Evolutionary conservation across 2,113 vertebrate species (phyloP).

Genomic region (Pica pica): DNA sequence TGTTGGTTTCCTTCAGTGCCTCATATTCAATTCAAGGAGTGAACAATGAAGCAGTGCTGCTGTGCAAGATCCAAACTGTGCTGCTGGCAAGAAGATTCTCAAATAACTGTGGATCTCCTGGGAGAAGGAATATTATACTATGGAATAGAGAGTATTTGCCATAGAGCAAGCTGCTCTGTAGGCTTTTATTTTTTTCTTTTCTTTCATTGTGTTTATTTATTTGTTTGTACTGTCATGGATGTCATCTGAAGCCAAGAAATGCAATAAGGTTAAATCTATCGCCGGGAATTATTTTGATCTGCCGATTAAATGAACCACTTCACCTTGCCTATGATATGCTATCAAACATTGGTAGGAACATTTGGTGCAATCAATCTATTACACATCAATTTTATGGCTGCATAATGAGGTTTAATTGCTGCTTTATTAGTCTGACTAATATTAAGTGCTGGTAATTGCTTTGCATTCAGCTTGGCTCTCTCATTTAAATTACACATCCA

Average conservation of each 20-base stretch:
- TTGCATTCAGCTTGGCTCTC: slow-evolving; percentile 71
- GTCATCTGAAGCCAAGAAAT: slow-evolving; percentile 27
- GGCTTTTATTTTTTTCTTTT: neutral
- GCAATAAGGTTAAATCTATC: slow-evolving; percentile 36
- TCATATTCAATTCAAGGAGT: slow-evolving; percentile 12
- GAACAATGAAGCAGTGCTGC: slow-evolving; percentile 38
- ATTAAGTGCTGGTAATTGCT: slow-evolving; percentile 80
- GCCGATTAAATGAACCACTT: slow-evolving; percentile 39
- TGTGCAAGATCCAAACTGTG: slow-evolving; percentile 42
- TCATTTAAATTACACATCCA: slow-evolving; percentile 74
- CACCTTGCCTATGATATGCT: slow-evolving; percentile 57
- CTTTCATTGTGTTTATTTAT: slow-evolving; percentile 34
- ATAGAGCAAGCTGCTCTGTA: neutral
- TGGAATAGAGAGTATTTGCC: slow-evolving; percentile 17
- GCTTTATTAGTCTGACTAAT: slow-evolving; percentile 79
- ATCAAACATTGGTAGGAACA: slow-evolving; percentile 63
- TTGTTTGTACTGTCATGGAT: slow-evolving; percentile 24
- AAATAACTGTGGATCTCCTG: slow-evolving; percentile 52
- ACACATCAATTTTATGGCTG: slow-evolving; percentile 77
- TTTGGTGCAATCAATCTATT: slow-evolving; percentile 75
- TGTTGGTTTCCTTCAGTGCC: neutral
- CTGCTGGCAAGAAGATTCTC: slow-evolving; percentile 63
- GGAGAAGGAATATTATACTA: slow-evolving; percentile 55
- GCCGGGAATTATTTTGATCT: slow-evolving; percentile 19
- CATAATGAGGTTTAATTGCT: slow-evolving; percentile 81